Evolutionary conservation across 2,797 vertebrate genomes (phyloP).

Genomic region (Lophotriccus pileatus): DNA sequence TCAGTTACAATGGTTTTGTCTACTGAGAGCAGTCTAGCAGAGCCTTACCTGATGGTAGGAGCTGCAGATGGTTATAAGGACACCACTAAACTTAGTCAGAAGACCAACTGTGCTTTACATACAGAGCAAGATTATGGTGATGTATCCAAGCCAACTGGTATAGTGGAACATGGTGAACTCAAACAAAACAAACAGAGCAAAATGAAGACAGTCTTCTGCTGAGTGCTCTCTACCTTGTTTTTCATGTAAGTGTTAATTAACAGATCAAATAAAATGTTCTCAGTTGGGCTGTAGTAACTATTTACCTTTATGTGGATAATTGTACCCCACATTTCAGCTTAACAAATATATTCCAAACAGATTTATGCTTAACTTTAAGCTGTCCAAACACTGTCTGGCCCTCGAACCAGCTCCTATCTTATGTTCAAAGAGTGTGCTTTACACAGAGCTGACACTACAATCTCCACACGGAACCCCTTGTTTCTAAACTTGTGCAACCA

Average conservation of each 20-base stretch:
- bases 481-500: not conserved
- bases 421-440: fast-evolving
- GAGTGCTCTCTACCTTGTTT: not conserved
- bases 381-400: not conserved
- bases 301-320: not conserved
- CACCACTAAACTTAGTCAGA: not conserved
- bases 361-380: not conserved
- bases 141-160: not conserved
- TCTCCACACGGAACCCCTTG: not conserved
- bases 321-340: not conserved
- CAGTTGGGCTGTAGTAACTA: not conserved
- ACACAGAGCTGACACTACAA: not conserved
- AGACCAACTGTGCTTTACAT: not conserved
- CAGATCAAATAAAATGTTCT: not conserved
- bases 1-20: not conserved
- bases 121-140: not conserved
- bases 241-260: not conserved
- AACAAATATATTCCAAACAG: not conserved
- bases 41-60: not conserved
- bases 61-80: not conserved
- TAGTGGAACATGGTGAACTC: not conserved
- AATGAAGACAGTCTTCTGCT: not conserved
- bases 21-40: not conserved
- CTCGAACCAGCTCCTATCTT: not conserved
- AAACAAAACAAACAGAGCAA: not conserved